Conservation (phyloP, 1,140 invertebrate genomes). For the Sarcophaga bullata region DNA sequence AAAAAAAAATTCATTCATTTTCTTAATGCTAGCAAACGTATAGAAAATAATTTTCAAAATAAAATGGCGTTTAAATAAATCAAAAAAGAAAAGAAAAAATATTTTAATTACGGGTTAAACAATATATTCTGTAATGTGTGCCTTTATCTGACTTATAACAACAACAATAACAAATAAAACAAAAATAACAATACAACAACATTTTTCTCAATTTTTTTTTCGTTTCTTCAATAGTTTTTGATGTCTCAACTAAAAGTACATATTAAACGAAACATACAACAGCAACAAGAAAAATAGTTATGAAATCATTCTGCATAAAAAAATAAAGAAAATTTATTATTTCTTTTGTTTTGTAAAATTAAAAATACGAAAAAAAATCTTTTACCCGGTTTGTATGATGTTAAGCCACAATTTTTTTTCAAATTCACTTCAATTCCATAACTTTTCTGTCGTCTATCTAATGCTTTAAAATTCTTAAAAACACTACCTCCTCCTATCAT, state of each 20-base stretch:
- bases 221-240: background rate
- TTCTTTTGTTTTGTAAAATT: too few species aligned
- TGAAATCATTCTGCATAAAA: background rate
- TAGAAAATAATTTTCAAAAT: background rate
- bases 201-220: background rate
- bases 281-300: background rate
- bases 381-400: too few species aligned
- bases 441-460: background rate
- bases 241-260: background rate
- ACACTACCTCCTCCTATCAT: background rate
- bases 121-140: conserved; percentile 37
- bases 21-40: background rate
- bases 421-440: too few species aligned
- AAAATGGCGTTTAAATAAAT: background rate
- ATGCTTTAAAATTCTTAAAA: background rate
- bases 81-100: conserved; percentile 6
- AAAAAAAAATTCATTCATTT: conserved; percentile 27
- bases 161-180: background rate
- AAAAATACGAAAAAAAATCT: too few species aligned
- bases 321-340: too few species aligned
- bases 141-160: conserved; percentile 24
- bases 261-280: background rate
- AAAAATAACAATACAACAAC: background rate
- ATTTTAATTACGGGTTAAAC: background rate
- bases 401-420: too few species aligned